These are phyloP conservation scores for Apis cerana DNA, from an alignment of 1,140 invertebrate genomes.

Conservation along the genomic window DNA sequence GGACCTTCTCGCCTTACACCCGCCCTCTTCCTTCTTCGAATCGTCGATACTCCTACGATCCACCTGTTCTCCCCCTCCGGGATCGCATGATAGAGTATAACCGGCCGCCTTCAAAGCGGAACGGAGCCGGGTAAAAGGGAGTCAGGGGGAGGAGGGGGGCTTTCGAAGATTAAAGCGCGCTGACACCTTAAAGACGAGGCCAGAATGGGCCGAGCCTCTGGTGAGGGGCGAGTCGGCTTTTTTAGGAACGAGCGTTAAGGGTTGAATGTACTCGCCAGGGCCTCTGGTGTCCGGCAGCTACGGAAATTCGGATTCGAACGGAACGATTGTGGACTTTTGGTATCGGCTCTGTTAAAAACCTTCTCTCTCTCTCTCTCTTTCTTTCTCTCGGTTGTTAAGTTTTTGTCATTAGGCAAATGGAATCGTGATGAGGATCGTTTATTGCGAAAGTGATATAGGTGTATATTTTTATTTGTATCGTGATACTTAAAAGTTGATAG, in stretches of 20 bases:
- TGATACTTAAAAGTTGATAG: no score
- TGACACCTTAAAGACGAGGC: slow-evolving; percentile 50
- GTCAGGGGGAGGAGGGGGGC: neutral
- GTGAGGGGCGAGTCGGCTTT: neutral
- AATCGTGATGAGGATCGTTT: no score
- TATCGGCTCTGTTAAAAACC: neutral
- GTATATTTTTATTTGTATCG: no score
- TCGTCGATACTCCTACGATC: slow-evolving; percentile 69
- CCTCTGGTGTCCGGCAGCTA: neutral
- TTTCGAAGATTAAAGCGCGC: slow-evolving; percentile 47
- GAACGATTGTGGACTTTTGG: no score
- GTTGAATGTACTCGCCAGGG: slow-evolving; percentile 1
- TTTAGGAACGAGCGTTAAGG: neutral
- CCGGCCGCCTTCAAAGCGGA: slow-evolving; percentile 38
- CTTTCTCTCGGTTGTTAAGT: no score
- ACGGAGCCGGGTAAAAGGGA: slow-evolving; percentile 29
- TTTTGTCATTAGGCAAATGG: neutral
- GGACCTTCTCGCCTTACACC: slow-evolving; percentile 53
- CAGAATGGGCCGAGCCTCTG: neutral
- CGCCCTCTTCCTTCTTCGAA: slow-evolving; percentile 45
- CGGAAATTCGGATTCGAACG: neutral
- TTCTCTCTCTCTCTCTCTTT: no score
- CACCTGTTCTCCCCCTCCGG: slow-evolving; percentile 70
- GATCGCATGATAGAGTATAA: slow-evolving; percentile 61
- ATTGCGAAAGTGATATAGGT: no score